Base-by-base conservation (phyloP, 2,888 invertebrate genomes). In the Cephonodes hylas region DNA sequence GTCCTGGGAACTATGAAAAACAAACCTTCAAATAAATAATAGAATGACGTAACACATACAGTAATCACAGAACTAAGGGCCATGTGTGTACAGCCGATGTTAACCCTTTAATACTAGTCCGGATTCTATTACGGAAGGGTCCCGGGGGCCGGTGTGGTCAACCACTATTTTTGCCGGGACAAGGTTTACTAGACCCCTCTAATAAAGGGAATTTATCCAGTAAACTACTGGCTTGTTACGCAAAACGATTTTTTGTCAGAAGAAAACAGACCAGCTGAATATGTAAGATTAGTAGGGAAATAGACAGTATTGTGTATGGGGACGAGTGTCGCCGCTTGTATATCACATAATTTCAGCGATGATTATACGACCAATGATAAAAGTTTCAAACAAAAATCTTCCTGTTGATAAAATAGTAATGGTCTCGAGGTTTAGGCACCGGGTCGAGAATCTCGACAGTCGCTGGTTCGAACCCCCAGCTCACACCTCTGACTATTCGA, bases 131-230 rank as follows among this genome's bases (percentile, higher is more conserved):
- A 71, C 67, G 63, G 46, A 58, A 34, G 59, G 69, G 63, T 63
- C 68, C 65, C 67, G 22, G 59, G 65, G 64, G 65, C 66, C 64
- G 67, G 71, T 80, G 83, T 71, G 86, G 85, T 66, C 70, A 77
- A 80, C 86, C 86, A 85, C 85, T 84, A 84, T 85, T 86, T 85
- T 86, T 85, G 83, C 71, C 68, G 69, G 68, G 69, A 70, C 69
- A 72, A 77, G 79, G 80, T 86, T 85, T 85, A 85, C 84, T 85
- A 85, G 79, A 76, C 68, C 67, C 70, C 68, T 71, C 79, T 81
- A 85, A 84, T 86, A 85, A 85, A 85, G 79, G 74, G 74, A 83
- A 85, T 86, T 83, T 85, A 85, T 85, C 79, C 66, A 66, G 59
- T 61, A 66, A 66, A 68, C 68, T 59, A 62, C 45, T 59, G 61